Conservation (phyloP, 1,140 invertebrate genomes). For the Linepithema humile region DNA sequence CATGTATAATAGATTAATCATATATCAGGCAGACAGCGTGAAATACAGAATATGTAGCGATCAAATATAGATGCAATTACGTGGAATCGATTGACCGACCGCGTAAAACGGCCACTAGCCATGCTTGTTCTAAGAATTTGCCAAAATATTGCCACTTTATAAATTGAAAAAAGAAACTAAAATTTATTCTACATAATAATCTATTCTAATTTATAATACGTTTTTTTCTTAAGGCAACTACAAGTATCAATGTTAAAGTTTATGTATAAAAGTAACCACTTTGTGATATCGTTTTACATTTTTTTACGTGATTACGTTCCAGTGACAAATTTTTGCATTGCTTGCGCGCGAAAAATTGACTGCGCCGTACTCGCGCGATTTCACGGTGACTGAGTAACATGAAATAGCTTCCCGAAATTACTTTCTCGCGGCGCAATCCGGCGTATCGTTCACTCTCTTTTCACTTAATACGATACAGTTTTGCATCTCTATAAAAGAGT, state of each 20-base stretch:
- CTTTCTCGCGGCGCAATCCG: conserved; percentile 31
- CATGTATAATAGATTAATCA: conserved; percentile 30
- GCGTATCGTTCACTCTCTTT: conserved; percentile 2
- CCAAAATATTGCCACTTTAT: neutral
- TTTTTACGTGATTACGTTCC: no score
- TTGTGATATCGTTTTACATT: no score
- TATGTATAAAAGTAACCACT: neutral
- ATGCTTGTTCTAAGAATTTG: neutral
- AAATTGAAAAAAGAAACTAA: neutral
- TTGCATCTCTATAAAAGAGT: conserved; percentile 46
- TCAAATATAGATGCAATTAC: conserved; percentile 40
- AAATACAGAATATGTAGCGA: conserved; percentile 4
- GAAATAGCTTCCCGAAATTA: conserved; percentile 37
- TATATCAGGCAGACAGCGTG: conserved; percentile 3
- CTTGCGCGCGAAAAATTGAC: conserved; percentile 26
- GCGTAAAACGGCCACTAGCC: neutral
- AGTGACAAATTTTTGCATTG: conserved; percentile 26
- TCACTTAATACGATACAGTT: conserved; percentile 25
- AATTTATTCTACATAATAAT: no score
- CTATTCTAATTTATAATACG: neutral
- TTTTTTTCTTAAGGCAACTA: no score
- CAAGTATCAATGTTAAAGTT: no score
- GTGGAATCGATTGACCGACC: neutral
- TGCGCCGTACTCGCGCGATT: neutral
- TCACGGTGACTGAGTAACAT: neutral